Evolutionary conservation across 2,113 vertebrate species (phyloP).

Genomic region (Spea multiplicata): DNA sequence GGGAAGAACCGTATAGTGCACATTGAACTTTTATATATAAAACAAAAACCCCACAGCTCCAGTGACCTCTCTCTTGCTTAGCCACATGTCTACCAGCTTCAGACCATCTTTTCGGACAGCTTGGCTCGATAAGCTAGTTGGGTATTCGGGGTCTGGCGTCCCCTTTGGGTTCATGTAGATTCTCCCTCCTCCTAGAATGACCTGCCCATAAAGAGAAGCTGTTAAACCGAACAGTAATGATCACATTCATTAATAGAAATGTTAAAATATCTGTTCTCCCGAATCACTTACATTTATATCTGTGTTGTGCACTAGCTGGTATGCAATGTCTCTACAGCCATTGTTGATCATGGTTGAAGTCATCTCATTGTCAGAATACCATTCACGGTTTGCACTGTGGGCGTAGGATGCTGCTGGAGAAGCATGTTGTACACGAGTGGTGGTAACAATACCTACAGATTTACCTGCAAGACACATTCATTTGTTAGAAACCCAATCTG

Average conservation of each 20-base stretch:
- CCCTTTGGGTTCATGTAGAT: slow-evolving; percentile 65
- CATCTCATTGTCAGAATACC: slow-evolving; percentile 69
- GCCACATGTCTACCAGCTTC: slow-evolving; percentile 67
- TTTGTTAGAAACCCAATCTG: too few species aligned
- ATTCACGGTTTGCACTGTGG: slow-evolving; percentile 63
- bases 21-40: background rate
- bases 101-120: slow-evolving; percentile 61
- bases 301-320: slow-evolving; percentile 69
- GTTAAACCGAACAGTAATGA: background rate
- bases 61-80: slow-evolving; percentile 58
- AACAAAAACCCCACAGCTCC: too few species aligned
- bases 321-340: slow-evolving; percentile 70
- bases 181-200: slow-evolving; percentile 76
- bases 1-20: too few species aligned
- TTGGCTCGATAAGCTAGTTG: fast-evolving
- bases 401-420: slow-evolving; percentile 69
- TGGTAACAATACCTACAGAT: slow-evolving; percentile 75
- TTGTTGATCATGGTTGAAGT: slow-evolving; percentile 31
- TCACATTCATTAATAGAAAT: background rate
- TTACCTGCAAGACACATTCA: slow-evolving; percentile 59
- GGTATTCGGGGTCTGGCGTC: slow-evolving; percentile 65
- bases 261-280: too few species aligned
- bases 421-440: slow-evolving; percentile 75
- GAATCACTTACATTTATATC: slow-evolving; percentile 69
- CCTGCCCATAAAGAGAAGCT: slow-evolving; percentile 52